Base-by-base conservation (phyloP, 1,140 invertebrate species). In the Phocides pigmalion region DNA sequence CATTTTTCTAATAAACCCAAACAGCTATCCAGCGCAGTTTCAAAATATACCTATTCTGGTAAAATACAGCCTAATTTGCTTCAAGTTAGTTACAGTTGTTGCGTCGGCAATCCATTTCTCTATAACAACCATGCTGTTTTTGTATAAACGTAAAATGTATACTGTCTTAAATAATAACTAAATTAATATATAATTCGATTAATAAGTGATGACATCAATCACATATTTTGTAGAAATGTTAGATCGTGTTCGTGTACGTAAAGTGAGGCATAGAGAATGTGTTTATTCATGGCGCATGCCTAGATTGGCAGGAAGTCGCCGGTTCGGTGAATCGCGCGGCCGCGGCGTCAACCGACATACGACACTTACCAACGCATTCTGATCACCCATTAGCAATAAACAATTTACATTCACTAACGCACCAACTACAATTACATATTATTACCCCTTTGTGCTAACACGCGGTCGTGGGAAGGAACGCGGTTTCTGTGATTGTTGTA, bases 231-330 rank as follows among this genome's bases (percentile, higher is more conserved):
- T 58, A 58, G 20, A 58, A 44, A 58, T 58, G 39, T 58, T 58
- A 42, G 20, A 58, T 58, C 53, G 53, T 58, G 53, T 58, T 58
- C 53, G 14, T 44, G 20, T 44, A 25, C 53, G 22, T 35, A 58
- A 58, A 44, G 39, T 41, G 53, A 59, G 41, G 41, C 15, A 32
- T 19, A 28, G 41, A 20, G 25, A 59, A 59, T 54, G 74, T 85
- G 76, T 81, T 80, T 86, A 83, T 83, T 80, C 81, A 84, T 78
- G 68, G 67, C 75, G 70, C 78, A 79, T 70, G 72, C 70, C 64
- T 67, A 68, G 64, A 70, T 72, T 76, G 74, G 47, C 82, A 84
- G 84, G 82, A 86, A 84, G 79, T 79, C 73, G 69, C 66, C 68
- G 75, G 56, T 87, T 89, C 84, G 77, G 44, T 80, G 86, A 89